A percentile compares a stretch with the other conserved stretches of the same genome.
phyloP scores from a whole-genome alignment of 2,888 invertebrate species.

The Eustalomyia histrio region DNA sequence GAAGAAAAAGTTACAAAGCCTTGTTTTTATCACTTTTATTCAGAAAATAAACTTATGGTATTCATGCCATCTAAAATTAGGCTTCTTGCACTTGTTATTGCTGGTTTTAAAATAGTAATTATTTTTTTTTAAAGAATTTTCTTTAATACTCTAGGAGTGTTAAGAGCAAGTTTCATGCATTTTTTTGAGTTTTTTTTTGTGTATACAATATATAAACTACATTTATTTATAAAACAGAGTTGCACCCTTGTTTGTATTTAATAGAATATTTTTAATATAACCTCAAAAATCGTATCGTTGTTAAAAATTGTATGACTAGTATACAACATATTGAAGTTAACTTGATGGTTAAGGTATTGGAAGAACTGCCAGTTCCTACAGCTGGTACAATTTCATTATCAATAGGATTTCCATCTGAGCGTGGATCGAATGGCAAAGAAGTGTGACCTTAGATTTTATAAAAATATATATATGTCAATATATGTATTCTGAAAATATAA shows the following conservation, averaged over 20 bases:
- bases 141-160: constrained; percentile 58
- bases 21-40: constrained; percentile 54
- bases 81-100: constrained; percentile 55
- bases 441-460: constrained; percentile 67
- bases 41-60: constrained; percentile 27
- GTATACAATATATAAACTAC: constrained; percentile 52
- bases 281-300: constrained; percentile 63
- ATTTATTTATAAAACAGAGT: constrained; percentile 64
- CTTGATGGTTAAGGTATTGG: constrained; percentile 57
- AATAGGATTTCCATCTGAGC: constrained; percentile 68
- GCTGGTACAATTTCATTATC: constrained; percentile 67
- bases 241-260: constrained; percentile 64
- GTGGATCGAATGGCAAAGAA: constrained; percentile 69
- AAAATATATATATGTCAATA: not conserved
- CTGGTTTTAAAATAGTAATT: constrained; percentile 34
- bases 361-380: constrained; percentile 46
- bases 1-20: constrained; percentile 50
- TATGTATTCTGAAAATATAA: not conserved
- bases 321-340: constrained; percentile 41
- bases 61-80: not conserved
- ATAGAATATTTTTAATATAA: constrained; percentile 50
- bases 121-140: constrained; percentile 51
- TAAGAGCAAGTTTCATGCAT: constrained; percentile 61
- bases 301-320: constrained; percentile 62
- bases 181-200: constrained; percentile 23